A percentile compares a stretch with the other conserved stretches of the same genome.
Evolutionary conservation across 2,797 vertebrate species (phyloP).

Genomic region (Acanthurus lineatus): DNA sequence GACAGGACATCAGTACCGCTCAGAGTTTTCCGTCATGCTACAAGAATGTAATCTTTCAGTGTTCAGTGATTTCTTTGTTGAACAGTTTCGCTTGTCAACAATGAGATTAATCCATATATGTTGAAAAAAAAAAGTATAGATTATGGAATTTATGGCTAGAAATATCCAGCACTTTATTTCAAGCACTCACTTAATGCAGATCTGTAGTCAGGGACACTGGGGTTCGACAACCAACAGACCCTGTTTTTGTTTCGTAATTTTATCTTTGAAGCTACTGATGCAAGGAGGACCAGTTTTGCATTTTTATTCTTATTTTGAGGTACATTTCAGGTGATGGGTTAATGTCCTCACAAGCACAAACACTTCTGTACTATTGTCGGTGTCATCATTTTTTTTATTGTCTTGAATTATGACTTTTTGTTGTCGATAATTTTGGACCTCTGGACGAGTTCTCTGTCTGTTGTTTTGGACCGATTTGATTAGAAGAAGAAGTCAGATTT

Average conservation of each 20-base stretch:
- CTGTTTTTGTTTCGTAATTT: constrained; percentile 11
- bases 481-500: constrained; percentile 27
- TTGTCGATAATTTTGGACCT: constrained; percentile 41
- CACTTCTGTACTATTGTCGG: constrained; percentile 46
- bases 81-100: constrained; percentile 52
- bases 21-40: constrained; percentile 38
- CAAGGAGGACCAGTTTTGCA: constrained; percentile 14
- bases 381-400: constrained; percentile 45
- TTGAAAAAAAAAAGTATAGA: constrained; percentile 53
- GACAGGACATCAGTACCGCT: constrained; percentile 9
- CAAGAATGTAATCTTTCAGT: constrained; percentile 75
- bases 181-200: constrained; percentile 59
- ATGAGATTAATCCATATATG: constrained; percentile 64
- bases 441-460: constrained; percentile 35
- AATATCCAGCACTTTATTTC: constrained; percentile 81
- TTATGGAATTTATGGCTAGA: constrained; percentile 59
- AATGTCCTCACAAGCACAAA: constrained; percentile 70
- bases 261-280: constrained; percentile 27
- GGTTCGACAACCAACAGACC: not conserved
- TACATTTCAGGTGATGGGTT: constrained; percentile 61
- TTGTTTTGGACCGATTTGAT: constrained; percentile 37
- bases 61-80: constrained; percentile 47
- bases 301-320: constrained; percentile 38
- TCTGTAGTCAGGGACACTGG: constrained; percentile 28
- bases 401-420: constrained; percentile 51